Base-by-base conservation (phyloP, 2,113 vertebrate genomes). In the Australoheros scitulus region DNA sequence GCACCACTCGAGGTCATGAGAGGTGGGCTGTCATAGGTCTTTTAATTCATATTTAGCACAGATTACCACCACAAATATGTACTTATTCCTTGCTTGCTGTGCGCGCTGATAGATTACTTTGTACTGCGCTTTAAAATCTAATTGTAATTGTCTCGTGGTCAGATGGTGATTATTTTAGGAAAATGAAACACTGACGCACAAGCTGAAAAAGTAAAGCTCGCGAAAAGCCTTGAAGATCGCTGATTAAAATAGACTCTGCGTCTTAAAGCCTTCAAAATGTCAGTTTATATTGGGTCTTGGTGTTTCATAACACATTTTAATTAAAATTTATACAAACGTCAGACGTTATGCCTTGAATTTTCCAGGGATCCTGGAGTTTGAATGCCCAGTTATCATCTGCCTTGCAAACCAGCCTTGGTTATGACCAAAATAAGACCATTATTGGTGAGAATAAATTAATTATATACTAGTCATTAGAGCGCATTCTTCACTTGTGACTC, bases 91-190 rank as follows among this genome's bases (percentile, higher is more conserved):
- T 72, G 3, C 24, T 52, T 29, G 26, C 36, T 13, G 3, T 64
- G 6, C 72, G 20, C 1, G 24, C 7, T 9, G 22, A 68, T 57
- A 13, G 58, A 80, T 58, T 14, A 52, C 20, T 76, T 38, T 58
- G 32, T 50, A 32, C 24, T n/a, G 65, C 29, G 65, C 15, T 55
- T 72, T 72, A 72, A 55, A 55, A 17, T 55, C 15, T 70, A 52
- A 70, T 50, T 52, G 43, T 70, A 9, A 43, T 29, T 52, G 29
- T 24, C 47, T 72, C 29, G 0, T 72, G 1, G 26, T 0, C 43
- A 72, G 68, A 72, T 72, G 68, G 32, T 72, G 17, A 52, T 70
- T 29, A 70, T 32, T 70, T 52, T 70, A 52, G 64, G 63, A 65
- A 41, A 29, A 29, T 50, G 43, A 43, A 47, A 43, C 11, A 11